These are phyloP conservation scores for Dipodomys spectabilis DNA, from an alignment of 2,113 vertebrate genomes.

Conservation along the genomic window DNA sequence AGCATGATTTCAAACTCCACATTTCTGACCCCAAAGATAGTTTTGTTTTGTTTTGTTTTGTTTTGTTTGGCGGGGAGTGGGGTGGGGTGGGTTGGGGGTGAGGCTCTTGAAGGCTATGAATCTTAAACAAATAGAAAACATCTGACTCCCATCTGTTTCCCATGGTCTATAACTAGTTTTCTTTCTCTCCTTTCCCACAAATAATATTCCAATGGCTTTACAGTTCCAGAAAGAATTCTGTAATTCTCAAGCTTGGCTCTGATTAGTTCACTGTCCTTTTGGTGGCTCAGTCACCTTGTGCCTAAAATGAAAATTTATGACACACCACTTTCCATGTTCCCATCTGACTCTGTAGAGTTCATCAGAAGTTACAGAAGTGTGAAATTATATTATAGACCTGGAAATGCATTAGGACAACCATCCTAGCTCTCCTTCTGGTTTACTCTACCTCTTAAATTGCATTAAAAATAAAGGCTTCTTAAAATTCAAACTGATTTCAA, in stretches of 20 bases:
- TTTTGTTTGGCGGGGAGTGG: no score
- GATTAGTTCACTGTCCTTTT: background rate
- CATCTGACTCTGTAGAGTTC: background rate
- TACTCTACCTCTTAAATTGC: conserved; percentile 1
- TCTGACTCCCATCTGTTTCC: background rate
- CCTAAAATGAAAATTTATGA: background rate
- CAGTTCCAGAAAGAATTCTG: background rate
- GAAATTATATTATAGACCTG: conserved; percentile 40
- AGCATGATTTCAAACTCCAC: background rate
- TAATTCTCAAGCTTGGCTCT: background rate
- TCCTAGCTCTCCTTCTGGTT: background rate
- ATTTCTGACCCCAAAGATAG: background rate
- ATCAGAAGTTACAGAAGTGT: conserved; percentile 25
- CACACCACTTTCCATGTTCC: background rate
- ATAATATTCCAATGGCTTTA: background rate
- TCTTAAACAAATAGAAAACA: background rate
- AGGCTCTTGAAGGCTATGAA: background rate
- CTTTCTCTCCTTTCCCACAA: background rate
- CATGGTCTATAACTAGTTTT: background rate
- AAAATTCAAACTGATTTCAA: background rate
- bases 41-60: no score
- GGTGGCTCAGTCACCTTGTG: background rate
- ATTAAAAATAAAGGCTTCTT: conserved; percentile 1
- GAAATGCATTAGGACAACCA: background rate
- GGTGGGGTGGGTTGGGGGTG: background rate